Evolutionary conservation across 2,113 vertebrate species (phyloP).

Genomic region (Coregonus clupeaformis): DNA sequence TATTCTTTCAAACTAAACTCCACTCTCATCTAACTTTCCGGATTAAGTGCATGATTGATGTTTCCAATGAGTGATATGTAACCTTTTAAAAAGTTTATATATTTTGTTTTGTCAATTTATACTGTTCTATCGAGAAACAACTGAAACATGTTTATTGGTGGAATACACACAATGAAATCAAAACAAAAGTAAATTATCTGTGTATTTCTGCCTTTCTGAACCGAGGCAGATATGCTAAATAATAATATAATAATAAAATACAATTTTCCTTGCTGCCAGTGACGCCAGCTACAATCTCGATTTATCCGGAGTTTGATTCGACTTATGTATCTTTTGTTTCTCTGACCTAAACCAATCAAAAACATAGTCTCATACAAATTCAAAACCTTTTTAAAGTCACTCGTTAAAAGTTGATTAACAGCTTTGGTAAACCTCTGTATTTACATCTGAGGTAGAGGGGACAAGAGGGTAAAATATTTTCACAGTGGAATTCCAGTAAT

Average conservation of each 20-base stretch:
- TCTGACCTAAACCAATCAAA: background rate
- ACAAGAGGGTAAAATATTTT: constrained; percentile 30
- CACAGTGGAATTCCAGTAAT: constrained; percentile 49
- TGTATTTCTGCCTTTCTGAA: too few species aligned
- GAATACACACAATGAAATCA: too few species aligned
- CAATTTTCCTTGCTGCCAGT: background rate
- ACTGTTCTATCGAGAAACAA: background rate
- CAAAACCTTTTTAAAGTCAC: constrained; percentile 18
- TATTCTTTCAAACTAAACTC: constrained; percentile 56
- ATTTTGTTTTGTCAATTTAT: background rate
- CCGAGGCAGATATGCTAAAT: background rate
- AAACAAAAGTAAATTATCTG: too few species aligned
- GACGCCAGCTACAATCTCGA: background rate
- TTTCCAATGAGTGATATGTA: constrained; percentile 37
- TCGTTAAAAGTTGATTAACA: constrained; percentile 55
- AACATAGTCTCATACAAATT: constrained; percentile 22
- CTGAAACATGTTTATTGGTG: background rate
- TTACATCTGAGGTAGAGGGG: constrained; percentile 10
- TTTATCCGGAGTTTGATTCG: constrained; percentile 1
- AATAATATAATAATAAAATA: too few species aligned
- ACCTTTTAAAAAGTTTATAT: constrained; percentile 37
- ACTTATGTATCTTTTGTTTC: constrained; percentile 20
- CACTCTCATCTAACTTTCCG: background rate
- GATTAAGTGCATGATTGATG: constrained; percentile 46
- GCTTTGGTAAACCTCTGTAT: constrained; percentile 21